Evolutionary conservation across 2,113 vertebrate species (phyloP), one percentile per base, ranked within the genome.

Genomic region (Cryptomyrus ogoouensis): DNA sequence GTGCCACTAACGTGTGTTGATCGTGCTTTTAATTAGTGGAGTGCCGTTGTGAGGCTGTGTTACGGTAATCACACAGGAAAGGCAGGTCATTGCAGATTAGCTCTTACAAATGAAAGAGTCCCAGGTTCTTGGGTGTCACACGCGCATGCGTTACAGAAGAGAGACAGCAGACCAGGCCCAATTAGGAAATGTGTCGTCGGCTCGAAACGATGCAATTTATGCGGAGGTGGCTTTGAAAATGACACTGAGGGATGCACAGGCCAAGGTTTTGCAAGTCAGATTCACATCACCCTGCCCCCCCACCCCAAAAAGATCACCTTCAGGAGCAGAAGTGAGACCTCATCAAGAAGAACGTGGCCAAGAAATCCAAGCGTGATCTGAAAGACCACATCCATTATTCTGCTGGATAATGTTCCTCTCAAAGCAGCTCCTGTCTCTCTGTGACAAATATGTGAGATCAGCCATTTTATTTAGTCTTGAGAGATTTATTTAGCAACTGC

Each of bases 261-360:
- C 44, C 21, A 35, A 46, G 66, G 58, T 74, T 88, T 88, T 88
- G 58, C 88, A 74, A 31, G 56, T 88, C 88, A 88, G 21, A 66
- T 70, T 88, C 62, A 47, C 83, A 47, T 12, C 39, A n/a, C 44
- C 83, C 44, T 47, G 17, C 44, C 1, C 21, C 83, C 42, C 21
- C 19, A 4, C 19, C 42, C 83, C 44, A 21, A 47, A 84, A 84
- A 84, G 7, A 84, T 44, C 31, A n/a, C 13, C 77, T 83, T 44
- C 31, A 44, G 77, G 77, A 44, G 17, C 39, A 66, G 62, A 77
- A 39, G 70, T 47, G 80, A 44, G 24, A 70, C 44, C 58, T 70
- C 35, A 35, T 47, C 24, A 27, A 70, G 35, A 24, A 7, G 88
- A 42, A 74, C 1, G 12, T n/a, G 21, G 17, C 53, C 8, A 88